Evolutionary conservation across 2,888 invertebrate species (phyloP).

Genomic region (Apantesis nais): DNA sequence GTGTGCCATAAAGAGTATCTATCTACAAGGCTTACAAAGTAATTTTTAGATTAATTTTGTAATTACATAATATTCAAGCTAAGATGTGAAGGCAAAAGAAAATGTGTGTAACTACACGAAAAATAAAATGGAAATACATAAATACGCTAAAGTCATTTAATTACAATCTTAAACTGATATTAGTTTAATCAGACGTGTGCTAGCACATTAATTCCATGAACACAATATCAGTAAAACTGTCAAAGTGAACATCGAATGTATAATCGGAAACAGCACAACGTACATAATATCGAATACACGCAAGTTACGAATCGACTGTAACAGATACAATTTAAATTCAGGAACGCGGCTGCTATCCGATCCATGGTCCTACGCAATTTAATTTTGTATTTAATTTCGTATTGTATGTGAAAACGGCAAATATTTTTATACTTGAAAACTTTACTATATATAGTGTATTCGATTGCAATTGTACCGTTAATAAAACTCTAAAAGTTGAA

Average conservation of each 20-base stretch:
- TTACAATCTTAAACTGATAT: constrained; percentile 11
- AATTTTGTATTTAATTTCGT: constrained; percentile 32
- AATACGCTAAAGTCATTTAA: constrained; percentile 1
- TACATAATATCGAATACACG: constrained; percentile 14
- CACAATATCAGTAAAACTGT: background rate
- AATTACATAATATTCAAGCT: background rate
- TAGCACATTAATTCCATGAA: background rate
- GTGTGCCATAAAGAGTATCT: too few species aligned
- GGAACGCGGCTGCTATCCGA: constrained; percentile 25
- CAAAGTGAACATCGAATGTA: background rate
- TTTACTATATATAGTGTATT: constrained; percentile 32
- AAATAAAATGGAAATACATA: too few species aligned
- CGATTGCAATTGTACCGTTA: constrained; percentile 25
- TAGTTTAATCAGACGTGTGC: constrained; percentile 12
- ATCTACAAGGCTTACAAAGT: too few species aligned
- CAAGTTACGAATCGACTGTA: constrained; percentile 26
- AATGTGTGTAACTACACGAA: too few species aligned
- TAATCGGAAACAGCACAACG: constrained; percentile 12
- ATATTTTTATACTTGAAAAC: constrained; percentile 29
- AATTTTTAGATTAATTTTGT: too few species aligned
- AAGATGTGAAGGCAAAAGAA: background rate
- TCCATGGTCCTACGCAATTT: constrained; percentile 26
- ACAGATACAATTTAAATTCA: constrained; percentile 36
- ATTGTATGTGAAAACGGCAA: constrained; percentile 16
- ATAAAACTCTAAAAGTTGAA: constrained; percentile 29